Base-by-base conservation (phyloP, 2,113 vertebrate species). In the Brachyhypopomus gauderio region DNA sequence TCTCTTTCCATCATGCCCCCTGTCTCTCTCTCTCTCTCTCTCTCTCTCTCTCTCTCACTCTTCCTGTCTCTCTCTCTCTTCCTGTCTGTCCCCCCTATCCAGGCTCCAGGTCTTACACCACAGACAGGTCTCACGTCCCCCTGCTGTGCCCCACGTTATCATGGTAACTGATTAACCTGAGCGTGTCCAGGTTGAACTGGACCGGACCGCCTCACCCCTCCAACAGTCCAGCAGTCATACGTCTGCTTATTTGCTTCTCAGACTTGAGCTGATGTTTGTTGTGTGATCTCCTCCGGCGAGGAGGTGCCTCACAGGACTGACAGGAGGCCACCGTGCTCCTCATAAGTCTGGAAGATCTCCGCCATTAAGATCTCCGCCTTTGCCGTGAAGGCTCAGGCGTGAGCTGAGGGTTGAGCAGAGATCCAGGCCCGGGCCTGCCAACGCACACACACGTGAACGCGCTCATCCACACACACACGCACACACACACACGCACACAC, bases 161-260 rank as follows among this genome's bases (percentile, higher is more conserved):
- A 52, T 36, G 8, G 55, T 55, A 58, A 55, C 62, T 36, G 72
- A 81, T 81, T 60, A 67, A 75, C 74, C 72, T 41, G 45, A 63
- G 41, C 30, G 45, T 14, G 45, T 58, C 7, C 16, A 56, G 16
- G 27, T 45, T 45, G 59, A 80, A 59, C 45, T 55, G 16, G 6
- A 3, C 72, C 41, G 72, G 58, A 63, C 71, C 23, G 71, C n/a
- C 56, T 66, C 59, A 36, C 20, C 27, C 23, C 4, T 16, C 45
- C 58, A 27, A 38, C 27, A 75, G 22, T 66, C 64, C 71, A 67
- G n/a, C 60, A 48, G 58, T 81, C 60, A 30, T 30, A 30, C 1
- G 30, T 30, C 30, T 30, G 30, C 30, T 30, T 3, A 30, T 30
- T 30, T 30, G 30, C 30, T 30, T 30, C 30, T 76, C 74, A 45